Evolutionary conservation across 2,888 invertebrate genomes (phyloP).

Genomic region (Octodonta nipae): DNA sequence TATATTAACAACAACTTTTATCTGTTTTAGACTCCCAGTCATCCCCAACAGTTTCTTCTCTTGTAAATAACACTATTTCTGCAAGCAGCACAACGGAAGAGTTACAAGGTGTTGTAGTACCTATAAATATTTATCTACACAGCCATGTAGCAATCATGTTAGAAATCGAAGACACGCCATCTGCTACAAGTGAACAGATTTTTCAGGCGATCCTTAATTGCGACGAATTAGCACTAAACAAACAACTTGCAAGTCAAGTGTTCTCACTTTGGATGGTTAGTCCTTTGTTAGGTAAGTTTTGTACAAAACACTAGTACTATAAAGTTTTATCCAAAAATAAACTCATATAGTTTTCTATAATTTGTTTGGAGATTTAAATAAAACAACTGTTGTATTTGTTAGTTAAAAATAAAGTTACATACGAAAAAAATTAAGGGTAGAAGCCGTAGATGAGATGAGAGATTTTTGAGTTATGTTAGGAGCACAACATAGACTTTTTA

Average conservation of each 20-base stretch:
- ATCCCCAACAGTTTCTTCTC: neutral
- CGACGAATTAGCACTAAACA: constrained; percentile 69
- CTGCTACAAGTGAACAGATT: constrained; percentile 45
- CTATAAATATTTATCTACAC: constrained; percentile 70
- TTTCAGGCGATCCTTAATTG: constrained; percentile 51
- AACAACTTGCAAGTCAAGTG: constrained; percentile 63
- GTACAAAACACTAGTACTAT: constrained; percentile 1
- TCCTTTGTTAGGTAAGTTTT: constrained; percentile 56
- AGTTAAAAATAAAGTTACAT: no score
- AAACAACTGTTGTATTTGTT: no score
- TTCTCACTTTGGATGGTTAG: constrained; percentile 94
- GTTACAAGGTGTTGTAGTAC: constrained; percentile 29
- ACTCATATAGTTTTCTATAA: no score
- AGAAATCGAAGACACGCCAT: constrained; percentile 65
- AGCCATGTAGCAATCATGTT: constrained; percentile 68
- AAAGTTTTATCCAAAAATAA: no score
- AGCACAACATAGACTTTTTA: no score
- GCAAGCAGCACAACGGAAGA: constrained; percentile 7
- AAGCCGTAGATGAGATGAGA: no score
- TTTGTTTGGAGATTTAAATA: no score
- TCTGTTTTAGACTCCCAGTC: no score
- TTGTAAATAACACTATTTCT: neutral
- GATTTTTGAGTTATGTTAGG: no score
- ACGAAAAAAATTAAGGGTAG: no score
- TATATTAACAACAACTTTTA: no score